Conservation (phyloP, 2,113 vertebrate species). For the Neotragus moschatus region DNA sequence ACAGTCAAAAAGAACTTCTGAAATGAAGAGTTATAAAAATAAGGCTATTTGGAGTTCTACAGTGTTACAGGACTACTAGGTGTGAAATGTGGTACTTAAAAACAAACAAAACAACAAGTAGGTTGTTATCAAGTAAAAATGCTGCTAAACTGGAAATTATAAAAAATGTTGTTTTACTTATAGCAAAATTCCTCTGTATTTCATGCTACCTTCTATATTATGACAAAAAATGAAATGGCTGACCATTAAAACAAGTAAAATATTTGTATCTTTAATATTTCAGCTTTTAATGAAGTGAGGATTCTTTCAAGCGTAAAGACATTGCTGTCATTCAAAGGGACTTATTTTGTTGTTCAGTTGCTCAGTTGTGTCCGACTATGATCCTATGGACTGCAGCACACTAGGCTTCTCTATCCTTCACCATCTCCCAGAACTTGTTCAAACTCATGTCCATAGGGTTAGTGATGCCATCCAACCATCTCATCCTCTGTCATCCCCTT, state of each 20-base stretch:
- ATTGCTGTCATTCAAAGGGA: background rate
- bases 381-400: background rate
- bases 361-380: background rate
- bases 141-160: background rate
- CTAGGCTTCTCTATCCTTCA: background rate
- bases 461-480: background rate
- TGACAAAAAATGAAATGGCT: background rate
- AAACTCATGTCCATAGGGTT: background rate
- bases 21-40: background rate
- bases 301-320: background rate
- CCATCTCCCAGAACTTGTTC: background rate
- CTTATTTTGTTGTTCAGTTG: background rate
- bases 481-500: no score
- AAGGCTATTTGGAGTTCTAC: background rate
- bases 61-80: background rate
- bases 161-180: background rate
- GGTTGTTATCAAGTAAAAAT: background rate
- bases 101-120: background rate
- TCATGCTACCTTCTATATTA: background rate
- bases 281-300: background rate
- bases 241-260: background rate
- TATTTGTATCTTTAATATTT: background rate
- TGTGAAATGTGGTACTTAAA: background rate
- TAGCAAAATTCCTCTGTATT: background rate
- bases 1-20: background rate